These are phyloP conservation scores for Brachypterus glaber DNA, from an alignment of 2,888 invertebrate species.

Conservation along the genomic window DNA sequence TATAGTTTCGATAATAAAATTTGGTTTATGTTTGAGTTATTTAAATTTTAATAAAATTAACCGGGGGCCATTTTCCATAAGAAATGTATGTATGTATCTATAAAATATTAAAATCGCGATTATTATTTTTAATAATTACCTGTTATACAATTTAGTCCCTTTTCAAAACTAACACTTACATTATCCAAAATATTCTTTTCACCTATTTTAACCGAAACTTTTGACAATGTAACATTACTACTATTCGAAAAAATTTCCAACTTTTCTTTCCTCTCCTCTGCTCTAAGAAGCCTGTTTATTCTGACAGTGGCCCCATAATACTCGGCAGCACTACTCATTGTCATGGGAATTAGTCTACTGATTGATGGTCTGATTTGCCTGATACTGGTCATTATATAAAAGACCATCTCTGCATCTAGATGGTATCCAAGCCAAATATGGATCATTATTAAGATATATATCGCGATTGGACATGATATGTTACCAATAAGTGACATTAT, in stretches of 20 bases:
- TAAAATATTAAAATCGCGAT: too few relatives aligned
- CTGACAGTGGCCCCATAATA: conserved; percentile 62
- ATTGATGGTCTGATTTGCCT: conserved; percentile 76
- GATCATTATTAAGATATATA: conserved; percentile 42
- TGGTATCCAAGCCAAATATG: conserved; percentile 60
- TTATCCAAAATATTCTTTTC: conserved; percentile 35
- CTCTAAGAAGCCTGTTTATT: conserved; percentile 47
- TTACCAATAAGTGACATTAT: too few relatives aligned
- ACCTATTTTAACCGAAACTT: conserved; percentile 25
- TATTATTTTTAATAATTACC: too few relatives aligned
- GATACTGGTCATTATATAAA: conserved; percentile 84
- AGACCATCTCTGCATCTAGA: conserved; percentile 74
- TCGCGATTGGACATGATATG: too few relatives aligned
- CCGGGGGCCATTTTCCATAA: too few relatives aligned
- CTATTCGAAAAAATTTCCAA: too few relatives aligned
- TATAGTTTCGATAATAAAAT: too few relatives aligned
- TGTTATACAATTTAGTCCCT: conserved; percentile 43
- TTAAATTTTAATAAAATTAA: too few relatives aligned
- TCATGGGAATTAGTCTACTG: conserved; percentile 83
- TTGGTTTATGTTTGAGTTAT: too few relatives aligned
- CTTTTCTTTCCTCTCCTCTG: conserved; percentile 34
- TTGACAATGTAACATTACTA: conserved; percentile 23
- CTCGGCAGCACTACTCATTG: conserved; percentile 72
- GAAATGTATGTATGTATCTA: too few relatives aligned
- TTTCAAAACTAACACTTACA: conserved; percentile 39